phyloP scores from a whole-genome alignment of 1,140 invertebrate species.

The Mya arenaria region DNA sequence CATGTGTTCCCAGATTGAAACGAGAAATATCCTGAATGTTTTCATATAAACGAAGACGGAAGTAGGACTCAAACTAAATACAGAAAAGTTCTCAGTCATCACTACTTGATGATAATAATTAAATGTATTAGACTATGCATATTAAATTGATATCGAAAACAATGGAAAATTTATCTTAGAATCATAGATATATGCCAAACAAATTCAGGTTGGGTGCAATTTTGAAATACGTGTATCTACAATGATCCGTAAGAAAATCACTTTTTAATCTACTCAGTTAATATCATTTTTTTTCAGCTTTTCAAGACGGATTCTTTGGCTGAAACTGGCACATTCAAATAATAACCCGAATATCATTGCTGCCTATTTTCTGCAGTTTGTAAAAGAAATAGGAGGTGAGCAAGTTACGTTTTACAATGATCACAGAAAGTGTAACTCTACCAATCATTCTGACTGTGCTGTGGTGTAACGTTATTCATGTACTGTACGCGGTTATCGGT shows the following conservation, averaged over 20 bases:
- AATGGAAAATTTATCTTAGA: not conserved
- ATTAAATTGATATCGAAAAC: conserved; percentile 8
- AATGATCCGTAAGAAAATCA: conserved; percentile 3
- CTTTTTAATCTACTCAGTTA: conserved; percentile 4
- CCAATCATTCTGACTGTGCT: no score
- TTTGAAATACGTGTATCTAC: conserved; percentile 1
- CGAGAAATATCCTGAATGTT: no score
- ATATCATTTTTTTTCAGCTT: conserved; percentile 8
- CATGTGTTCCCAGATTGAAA: no score
- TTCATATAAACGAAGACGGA: no score
- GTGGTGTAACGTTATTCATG: no score
- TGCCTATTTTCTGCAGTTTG: no score
- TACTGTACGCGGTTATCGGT: not conserved
- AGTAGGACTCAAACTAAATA: no score
- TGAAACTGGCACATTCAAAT: conserved; percentile 9
- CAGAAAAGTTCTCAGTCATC: not conserved
- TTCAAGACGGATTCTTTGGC: conserved; percentile 2
- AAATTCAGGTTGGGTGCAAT: not conserved
- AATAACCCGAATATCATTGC: conserved; percentile 4
- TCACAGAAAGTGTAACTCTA: conserved; percentile 3
- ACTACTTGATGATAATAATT: conserved; percentile 7
- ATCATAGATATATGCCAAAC: conserved; percentile 16
- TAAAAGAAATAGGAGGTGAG: no score
- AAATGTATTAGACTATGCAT: not conserved
- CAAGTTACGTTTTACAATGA: conserved; percentile 5